Evolutionary conservation across 2,888 invertebrate species (phyloP).

Genomic region (Periphyllus acericola): DNA sequence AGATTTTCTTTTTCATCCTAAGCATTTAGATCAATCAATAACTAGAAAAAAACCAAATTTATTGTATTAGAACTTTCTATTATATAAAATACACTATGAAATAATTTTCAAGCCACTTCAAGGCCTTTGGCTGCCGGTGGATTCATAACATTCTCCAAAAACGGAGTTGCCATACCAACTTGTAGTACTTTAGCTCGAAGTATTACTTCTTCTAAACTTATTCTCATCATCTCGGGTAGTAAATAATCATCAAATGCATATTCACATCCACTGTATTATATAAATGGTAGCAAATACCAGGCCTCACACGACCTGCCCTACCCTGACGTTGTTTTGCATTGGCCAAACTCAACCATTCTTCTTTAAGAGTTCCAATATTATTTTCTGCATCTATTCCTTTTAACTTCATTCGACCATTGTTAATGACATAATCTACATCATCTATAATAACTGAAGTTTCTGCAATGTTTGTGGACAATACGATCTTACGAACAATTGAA

Average conservation of each 20-base stretch:
- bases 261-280: constrained; percentile 77
- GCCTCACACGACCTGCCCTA: constrained; percentile 85
- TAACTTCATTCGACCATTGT: constrained; percentile 85
- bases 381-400: constrained; percentile 78
- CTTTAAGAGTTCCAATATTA: constrained; percentile 79
- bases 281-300: constrained; percentile 88
- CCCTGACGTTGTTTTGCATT: constrained; percentile 89
- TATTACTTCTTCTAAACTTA: constrained; percentile 85
- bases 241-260: constrained; percentile 74
- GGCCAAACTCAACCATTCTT: constrained; percentile 84
- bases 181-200: constrained; percentile 83
- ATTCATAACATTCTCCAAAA: constrained; percentile 79
- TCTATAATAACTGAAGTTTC: constrained; percentile 97
- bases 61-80: neutral
- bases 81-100: neutral
- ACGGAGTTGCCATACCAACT: constrained; percentile 74
- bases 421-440: constrained; percentile 91
- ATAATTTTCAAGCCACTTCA: constrained; percentile 72
- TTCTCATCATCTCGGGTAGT: constrained; percentile 84
- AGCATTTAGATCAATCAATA: constrained; percentile 75
- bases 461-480: constrained; percentile 91
- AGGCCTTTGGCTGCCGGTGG: constrained; percentile 79
- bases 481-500: constrained; percentile 78
- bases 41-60: constrained; percentile 63
- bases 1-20: constrained; percentile 79